A percentile compares a stretch with the other conserved stretches of the same genome.
Evolutionary conservation across 2,888 invertebrate genomes (phyloP).

Genomic region (Bedellia somnulentella): DNA sequence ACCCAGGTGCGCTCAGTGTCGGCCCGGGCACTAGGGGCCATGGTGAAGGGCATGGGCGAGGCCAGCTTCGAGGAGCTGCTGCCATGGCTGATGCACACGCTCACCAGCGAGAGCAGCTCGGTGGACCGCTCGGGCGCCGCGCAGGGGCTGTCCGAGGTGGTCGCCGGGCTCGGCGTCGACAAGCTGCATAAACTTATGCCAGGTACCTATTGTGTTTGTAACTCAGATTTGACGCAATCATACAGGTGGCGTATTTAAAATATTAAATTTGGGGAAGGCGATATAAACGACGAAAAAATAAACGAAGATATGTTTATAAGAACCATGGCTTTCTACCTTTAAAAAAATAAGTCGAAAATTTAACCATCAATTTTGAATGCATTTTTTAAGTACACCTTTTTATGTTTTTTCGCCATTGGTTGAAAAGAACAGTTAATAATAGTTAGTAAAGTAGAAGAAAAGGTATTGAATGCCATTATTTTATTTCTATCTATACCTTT

Average conservation of each 20-base stretch:
- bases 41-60: slow-evolving; percentile 98
- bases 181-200: slow-evolving; percentile 97
- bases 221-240: background rate
- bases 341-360: no score
- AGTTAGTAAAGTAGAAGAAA: no score
- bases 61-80: slow-evolving; percentile 92
- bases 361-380: no score
- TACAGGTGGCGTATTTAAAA: background rate
- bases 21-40: slow-evolving; percentile 93
- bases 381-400: no score
- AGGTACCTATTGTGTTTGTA: slow-evolving; percentile 25
- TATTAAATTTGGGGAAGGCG: background rate
- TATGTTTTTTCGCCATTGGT: no score
- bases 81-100: slow-evolving; percentile 97
- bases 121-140: slow-evolving; percentile 97
- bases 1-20: slow-evolving; percentile 83
- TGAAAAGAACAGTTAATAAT: no score
- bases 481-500: no score
- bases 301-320: no score
- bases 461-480: no score
- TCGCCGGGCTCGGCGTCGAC: slow-evolving; percentile 92
- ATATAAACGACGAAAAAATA: no score
- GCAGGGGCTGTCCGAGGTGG: slow-evolving; percentile 95
- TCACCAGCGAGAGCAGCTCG: slow-evolving; percentile 92
- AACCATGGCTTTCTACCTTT: no score